Base-by-base conservation (phyloP, 1,140 invertebrate genomes). In the Eriocheir sinensis region DNA sequence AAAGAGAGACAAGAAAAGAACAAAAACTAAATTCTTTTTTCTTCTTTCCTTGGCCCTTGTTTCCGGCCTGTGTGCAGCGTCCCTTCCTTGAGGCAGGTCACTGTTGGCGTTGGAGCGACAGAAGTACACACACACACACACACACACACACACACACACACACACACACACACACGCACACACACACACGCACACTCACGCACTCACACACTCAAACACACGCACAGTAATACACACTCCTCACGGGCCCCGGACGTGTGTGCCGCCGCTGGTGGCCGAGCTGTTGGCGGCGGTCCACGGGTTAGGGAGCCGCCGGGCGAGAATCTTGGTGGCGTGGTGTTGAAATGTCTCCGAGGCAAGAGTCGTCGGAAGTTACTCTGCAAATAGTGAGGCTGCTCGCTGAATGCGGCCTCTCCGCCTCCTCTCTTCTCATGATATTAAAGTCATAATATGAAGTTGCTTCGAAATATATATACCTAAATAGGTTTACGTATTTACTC, bases 121-220 rank as follows among this genome's bases (percentile, higher is more conserved):
- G 0, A 85, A 3, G 17, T 21, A 2, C 36, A 0, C 40, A 32
- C 44, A 4, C 44, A 48, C 44, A 4, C 44, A 48, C 44, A 4
- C 44, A 48, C 44, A 4, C 44, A 48, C 44, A 4, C 44, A 48
- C 15, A 4, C 44, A 48, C 44, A 48, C 44, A 48, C 44, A 48
- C 44, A 48, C 44, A 48, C 44, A 48, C 44, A 48, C 44, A 48
- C 44, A 48, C 44, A 48, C 44, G 15, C 44, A 48, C 44, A 48
- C 44, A 48, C 44, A 48, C 44, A 48, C 44, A 48, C 44, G 15
- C 44, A 48, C 44, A 48, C 44, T 6, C 44, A 85, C 81, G 34
- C 81, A 85, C 81, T 32, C 81, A 85, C 83, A 86, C 83, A 86
- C 83, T 36, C 2, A 86, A 0, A 86, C 83, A 86, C 83, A 86